Evolutionary conservation across 92 coral and sea anemone species (phyloP).

Genomic region (Anthopleura xanthogrammica): DNA sequence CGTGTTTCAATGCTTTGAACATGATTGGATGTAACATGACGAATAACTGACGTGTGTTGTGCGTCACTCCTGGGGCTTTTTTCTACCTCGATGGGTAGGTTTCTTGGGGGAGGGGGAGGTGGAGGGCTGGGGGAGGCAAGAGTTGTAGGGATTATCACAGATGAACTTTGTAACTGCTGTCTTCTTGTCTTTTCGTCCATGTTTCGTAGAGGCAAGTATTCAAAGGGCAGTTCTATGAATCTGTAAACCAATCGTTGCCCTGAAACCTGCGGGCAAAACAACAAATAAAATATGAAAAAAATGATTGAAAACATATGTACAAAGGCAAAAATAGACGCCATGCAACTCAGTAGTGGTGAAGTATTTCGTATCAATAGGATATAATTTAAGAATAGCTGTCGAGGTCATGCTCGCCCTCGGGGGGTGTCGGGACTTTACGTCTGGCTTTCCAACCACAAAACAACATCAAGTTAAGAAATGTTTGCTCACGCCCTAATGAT

Average conservation of each 20-base stretch:
- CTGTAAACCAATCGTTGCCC: conserved; percentile 79
- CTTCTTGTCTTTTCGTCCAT: conserved; percentile 28
- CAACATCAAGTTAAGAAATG: no score
- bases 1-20: neutral
- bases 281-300: neutral
- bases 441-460: no score
- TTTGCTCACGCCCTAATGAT: no score
- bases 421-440: no score
- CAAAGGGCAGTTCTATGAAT: conserved; percentile 72
- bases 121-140: neutral
- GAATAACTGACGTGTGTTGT: neutral
- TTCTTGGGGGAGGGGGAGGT: neutral
- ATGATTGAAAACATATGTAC: neutral
- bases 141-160: neutral
- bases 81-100: neutral
- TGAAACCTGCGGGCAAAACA: conserved; percentile 43
- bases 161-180: conserved; percentile 4
- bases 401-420: neutral
- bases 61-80: no score
- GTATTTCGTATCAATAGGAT: no score
- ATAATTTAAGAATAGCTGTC: neutral
- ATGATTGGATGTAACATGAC: neutral
- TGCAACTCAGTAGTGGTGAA: no score
- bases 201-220: conserved; percentile 57
- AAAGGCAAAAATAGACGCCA: no score